Evolutionary conservation across 2,888 invertebrate species (phyloP).

Genomic region (Dusona sp.): DNA sequence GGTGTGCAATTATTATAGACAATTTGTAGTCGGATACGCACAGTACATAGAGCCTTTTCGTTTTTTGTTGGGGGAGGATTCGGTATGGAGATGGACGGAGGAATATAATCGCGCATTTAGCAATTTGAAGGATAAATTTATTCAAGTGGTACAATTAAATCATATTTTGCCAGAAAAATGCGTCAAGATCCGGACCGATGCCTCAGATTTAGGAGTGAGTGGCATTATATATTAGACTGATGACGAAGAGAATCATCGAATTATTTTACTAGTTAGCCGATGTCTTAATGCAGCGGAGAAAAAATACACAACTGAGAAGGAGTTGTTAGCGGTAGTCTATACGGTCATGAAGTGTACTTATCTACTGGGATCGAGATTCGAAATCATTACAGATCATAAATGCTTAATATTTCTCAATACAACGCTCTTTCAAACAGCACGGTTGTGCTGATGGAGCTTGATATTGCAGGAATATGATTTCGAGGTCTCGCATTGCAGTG

Average conservation of each 20-base stretch:
- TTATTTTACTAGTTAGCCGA: slow-evolving; percentile 38
- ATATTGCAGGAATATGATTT: slow-evolving; percentile 28
- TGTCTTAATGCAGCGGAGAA: slow-evolving; percentile 52
- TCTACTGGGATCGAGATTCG: slow-evolving; percentile 49
- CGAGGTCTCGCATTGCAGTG: slow-evolving; percentile 49
- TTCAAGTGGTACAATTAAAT: slow-evolving; percentile 46
- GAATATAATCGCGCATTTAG: slow-evolving; percentile 58
- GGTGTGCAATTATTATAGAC: slow-evolving; percentile 50
- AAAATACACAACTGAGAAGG: slow-evolving; percentile 60
- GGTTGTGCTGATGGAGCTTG: slow-evolving; percentile 73
- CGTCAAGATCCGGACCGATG: slow-evolving; percentile 64
- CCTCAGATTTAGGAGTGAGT: slow-evolving; percentile 60
- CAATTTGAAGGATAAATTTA: slow-evolving; percentile 58
- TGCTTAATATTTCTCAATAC: slow-evolving; percentile 72
- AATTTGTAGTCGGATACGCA: slow-evolving; percentile 41
- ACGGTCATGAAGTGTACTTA: slow-evolving; percentile 53
- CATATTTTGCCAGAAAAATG: slow-evolving; percentile 32
- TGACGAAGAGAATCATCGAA: slow-evolving; percentile 3
- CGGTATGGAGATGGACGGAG: slow-evolving; percentile 58
- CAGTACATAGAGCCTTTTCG: slow-evolving; percentile 56
- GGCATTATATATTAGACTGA: slow-evolving; percentile 67
- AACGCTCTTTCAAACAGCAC: slow-evolving; percentile 69
- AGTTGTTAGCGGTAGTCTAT: slow-evolving; percentile 57
- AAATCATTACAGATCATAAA: slow-evolving; percentile 74
- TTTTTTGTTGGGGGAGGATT: slow-evolving; percentile 44